These are phyloP conservation scores for Andrena minutula DNA, from an alignment of 2,888 invertebrate genomes.

Conservation along the genomic window DNA sequence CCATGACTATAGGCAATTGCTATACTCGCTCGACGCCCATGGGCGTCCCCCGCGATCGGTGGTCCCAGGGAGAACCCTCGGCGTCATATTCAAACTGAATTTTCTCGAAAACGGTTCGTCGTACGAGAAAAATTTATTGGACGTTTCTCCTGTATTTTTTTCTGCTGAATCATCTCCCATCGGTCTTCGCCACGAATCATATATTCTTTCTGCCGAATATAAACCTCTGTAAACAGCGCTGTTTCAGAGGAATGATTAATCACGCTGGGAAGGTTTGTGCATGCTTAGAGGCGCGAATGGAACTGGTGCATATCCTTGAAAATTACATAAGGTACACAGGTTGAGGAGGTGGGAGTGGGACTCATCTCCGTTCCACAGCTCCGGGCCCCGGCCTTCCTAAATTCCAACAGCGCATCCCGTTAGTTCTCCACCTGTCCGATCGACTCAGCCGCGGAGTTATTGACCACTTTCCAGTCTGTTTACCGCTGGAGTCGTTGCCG, in stretches of 20 bases:
- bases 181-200: too few relatives aligned
- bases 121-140: neutral
- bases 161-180: neutral
- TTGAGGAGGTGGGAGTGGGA: neutral
- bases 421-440: constrained; percentile 65
- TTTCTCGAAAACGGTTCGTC: neutral
- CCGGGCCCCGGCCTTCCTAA: constrained; percentile 69
- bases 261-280: neutral
- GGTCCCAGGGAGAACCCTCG: neutral
- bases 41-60: too few relatives aligned
- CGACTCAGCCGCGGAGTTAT: constrained; percentile 25
- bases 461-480: constrained; percentile 57
- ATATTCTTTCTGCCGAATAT: too few relatives aligned
- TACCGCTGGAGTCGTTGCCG: constrained; percentile 11
- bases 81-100: neutral
- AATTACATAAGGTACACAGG: constrained; percentile 41
- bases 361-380: constrained; percentile 37
- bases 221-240: too few relatives aligned
- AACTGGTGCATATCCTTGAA: constrained; percentile 20
- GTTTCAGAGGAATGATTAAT: neutral
- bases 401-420: constrained; percentile 71
- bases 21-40: too few relatives aligned
- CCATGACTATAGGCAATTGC: too few relatives aligned
- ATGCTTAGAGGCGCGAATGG: neutral
- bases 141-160: neutral